phyloP scores from a whole-genome alignment of 2,113 vertebrate species.

The Casuarius casuarius region DNA sequence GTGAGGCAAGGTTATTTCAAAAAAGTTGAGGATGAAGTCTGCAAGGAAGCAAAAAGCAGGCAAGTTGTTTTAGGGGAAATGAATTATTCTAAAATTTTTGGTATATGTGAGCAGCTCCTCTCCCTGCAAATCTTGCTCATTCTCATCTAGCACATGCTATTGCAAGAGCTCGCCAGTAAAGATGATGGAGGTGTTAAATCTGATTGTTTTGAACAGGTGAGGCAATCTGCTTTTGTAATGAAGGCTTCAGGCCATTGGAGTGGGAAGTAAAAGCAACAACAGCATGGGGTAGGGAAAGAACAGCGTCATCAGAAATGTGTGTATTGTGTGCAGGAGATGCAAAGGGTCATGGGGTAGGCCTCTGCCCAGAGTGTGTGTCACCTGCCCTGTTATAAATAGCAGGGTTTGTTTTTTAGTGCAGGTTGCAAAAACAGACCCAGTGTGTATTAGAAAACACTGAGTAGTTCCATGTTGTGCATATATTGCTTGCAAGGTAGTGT shows the following conservation, averaged over 20 bases:
- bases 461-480: not conserved
- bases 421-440: not conserved
- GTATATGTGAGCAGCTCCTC: not conserved
- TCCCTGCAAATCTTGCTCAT: not conserved
- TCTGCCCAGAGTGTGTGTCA: not conserved
- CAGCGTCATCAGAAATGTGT: not conserved
- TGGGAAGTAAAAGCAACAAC: not conserved
- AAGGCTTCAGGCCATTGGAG: not conserved
- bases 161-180: not conserved
- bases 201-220: not conserved
- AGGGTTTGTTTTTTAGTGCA: not conserved
- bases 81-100: not conserved
- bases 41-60: not conserved
- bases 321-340: not conserved
- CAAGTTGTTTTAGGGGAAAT: not conserved
- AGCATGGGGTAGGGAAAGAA: not conserved
- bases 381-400: not conserved
- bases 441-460: not conserved
- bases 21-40: not conserved
- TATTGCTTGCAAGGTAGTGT: not conserved
- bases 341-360: not conserved
- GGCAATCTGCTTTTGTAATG: constrained; percentile 1
- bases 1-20: not conserved
- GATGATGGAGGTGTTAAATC: not conserved
- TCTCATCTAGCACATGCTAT: not conserved